phyloP scores from a whole-genome alignment of 2,888 invertebrate genomes.

The Cheilosia vernalis region DNA sequence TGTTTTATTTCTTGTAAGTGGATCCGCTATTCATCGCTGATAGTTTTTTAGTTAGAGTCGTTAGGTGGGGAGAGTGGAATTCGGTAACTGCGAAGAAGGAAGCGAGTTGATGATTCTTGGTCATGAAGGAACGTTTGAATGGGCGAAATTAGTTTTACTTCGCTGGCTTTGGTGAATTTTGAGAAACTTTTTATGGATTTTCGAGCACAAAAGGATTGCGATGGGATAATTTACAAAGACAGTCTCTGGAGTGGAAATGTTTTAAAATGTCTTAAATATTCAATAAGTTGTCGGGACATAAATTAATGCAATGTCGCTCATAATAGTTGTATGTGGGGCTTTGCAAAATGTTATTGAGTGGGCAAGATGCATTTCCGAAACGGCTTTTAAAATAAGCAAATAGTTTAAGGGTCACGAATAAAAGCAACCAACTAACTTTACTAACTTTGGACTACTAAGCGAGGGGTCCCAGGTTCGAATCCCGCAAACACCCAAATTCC shows the following conservation, averaged over 20 bases:
- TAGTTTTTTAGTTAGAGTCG: not conserved
- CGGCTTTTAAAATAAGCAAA: no score
- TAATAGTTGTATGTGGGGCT: no score
- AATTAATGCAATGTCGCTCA: conserved; percentile 31
- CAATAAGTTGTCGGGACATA: conserved; percentile 19
- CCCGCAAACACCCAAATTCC: no score
- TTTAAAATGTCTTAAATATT: conserved; percentile 24
- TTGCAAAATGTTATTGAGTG: no score
- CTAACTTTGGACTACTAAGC: no score
- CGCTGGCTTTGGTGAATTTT: conserved; percentile 22
- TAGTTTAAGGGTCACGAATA: no score
- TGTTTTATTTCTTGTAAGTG: conserved; percentile 6
- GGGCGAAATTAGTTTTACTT: conserved; percentile 41
- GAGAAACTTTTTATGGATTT: conserved; percentile 7
- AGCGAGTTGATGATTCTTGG: conserved; percentile 56
- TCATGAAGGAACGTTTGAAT: conserved; percentile 47
- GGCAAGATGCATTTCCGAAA: no score
- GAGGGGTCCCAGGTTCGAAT: no score
- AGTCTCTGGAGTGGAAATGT: conserved; percentile 10
- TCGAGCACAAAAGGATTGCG: not conserved
- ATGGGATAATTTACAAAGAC: not conserved
- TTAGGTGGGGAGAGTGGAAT: no score
- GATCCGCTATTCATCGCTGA: conserved; percentile 3
- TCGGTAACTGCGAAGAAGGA: not conserved
- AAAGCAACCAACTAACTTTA: no score